Base-by-base conservation (phyloP, 1,140 invertebrate genomes). In the Bombus cullumanus region DNA sequence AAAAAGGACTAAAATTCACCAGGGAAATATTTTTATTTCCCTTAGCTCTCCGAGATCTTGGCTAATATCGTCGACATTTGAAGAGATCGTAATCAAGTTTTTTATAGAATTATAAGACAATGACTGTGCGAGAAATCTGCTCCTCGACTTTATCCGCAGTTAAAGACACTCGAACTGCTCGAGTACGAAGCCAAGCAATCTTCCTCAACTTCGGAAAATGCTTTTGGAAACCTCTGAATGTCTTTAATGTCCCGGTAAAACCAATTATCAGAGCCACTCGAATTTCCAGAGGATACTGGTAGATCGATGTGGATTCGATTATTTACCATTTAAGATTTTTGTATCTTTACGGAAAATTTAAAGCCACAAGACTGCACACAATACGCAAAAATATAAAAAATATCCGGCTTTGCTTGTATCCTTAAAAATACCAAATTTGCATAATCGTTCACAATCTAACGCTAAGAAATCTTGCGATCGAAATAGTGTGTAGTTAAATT, bases 41-140 rank as follows among this genome's bases (percentile, higher is more conserved):
- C 5, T 18, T 0, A 2, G 18, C 1, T 53, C 47, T n/a, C 4
- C 10, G 0, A 28, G 28, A 4, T 12, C 4, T 62, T 4, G 10
- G 3, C 4, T 28, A 5, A n/a, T n/a, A 22, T n/a, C 28, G 28
- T 13, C 28, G 28, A 62, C 12, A n/a, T n/a, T 62, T 62, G 28
- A 62, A 62, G 59, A 62, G 28, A 1, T 3, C 28, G 28, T 62
- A n/a, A 62, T 62, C 28, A 13, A 13, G 59, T 28, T 13, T 12
- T 59, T 62, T 13, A 5, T n/a, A 62, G 66, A 69, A 37, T 31
- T 15, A 18, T 31, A 3, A 34, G 64, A 18, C 64, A 18, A 66
- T 4, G 64, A 15, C 15, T 31, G 15, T 34, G 12, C 12, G 13
- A 10, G 15, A 62, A n/a, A 62, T 62, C 28, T n/a, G 59, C 2